These are phyloP conservation scores for Ophion obscuratus DNA, from an alignment of 2,888 invertebrate genomes.

Conservation along the genomic window DNA sequence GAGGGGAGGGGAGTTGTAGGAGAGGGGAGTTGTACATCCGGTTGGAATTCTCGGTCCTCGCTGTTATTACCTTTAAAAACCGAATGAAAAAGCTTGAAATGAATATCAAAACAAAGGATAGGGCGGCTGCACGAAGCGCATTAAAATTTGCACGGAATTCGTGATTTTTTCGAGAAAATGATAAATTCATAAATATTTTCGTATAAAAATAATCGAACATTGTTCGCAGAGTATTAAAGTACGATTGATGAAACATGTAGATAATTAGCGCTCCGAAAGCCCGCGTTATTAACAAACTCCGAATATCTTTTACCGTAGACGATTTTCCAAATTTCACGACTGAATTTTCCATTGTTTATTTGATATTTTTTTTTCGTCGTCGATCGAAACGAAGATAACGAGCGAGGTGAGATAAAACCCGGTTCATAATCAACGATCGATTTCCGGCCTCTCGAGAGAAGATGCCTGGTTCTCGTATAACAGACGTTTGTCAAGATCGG, in stretches of 20 bases:
- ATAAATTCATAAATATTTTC: neutral
- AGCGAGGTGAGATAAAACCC: slow-evolving; percentile 22
- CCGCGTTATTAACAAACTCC: too few species aligned
- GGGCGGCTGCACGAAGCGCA: neutral
- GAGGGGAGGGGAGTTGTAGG: neutral
- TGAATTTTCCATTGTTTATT: slow-evolving; percentile 14
- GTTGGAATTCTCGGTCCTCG: slow-evolving; percentile 31
- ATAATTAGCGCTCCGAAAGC: too few species aligned
- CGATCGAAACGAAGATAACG: slow-evolving; percentile 21
- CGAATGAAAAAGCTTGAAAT: slow-evolving; percentile 18
- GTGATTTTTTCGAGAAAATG: neutral
- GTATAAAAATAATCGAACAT: neutral
- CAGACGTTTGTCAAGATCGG: slow-evolving; percentile 53
- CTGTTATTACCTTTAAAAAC: slow-evolving; percentile 25
- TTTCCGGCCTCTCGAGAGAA: slow-evolving; percentile 43
- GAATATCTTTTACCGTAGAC: neutral
- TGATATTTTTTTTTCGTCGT: slow-evolving; percentile 11
- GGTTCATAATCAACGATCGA: slow-evolving; percentile 48
- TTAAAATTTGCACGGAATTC: neutral
- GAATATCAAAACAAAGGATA: neutral
- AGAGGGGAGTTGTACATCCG: slow-evolving; percentile 50
- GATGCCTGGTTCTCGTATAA: slow-evolving; percentile 37
- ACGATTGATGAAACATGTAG: too few species aligned
- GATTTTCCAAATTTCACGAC: neutral
- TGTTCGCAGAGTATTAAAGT: too few species aligned